These are phyloP conservation scores for Trissolcus japonicus DNA, from an alignment of 2,888 invertebrate species.

Conservation along the genomic window DNA sequence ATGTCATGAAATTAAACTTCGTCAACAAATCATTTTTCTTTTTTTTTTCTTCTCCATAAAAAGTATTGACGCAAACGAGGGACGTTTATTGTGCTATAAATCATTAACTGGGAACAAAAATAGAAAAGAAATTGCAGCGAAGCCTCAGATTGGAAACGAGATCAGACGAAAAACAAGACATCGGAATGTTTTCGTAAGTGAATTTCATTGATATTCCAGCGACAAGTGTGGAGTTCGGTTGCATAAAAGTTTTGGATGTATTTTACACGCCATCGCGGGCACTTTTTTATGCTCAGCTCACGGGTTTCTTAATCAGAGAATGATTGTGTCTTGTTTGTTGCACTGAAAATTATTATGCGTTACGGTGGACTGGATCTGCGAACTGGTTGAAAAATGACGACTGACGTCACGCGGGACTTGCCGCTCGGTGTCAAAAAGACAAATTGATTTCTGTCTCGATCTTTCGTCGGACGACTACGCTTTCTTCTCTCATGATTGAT, in stretches of 20 bases:
- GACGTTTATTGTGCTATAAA: too few species aligned
- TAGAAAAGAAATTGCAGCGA: conserved; percentile 4
- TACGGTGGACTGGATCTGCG: conserved; percentile 14
- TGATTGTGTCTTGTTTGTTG: conserved; percentile 25
- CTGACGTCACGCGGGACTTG: neutral
- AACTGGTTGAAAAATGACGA: conserved; percentile 6
- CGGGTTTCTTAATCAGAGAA: conserved; percentile 25
- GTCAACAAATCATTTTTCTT: too few species aligned
- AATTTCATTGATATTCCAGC: conserved; percentile 9
- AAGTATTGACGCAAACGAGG: conserved; percentile 1
- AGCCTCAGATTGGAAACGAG: conserved; percentile 1
- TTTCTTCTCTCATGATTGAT: too few species aligned
- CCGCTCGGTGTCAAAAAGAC: too few species aligned
- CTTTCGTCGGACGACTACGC: too few species aligned
- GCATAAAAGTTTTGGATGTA: conserved; percentile 23
- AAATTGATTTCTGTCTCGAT: too few species aligned
- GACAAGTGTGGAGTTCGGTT: conserved; percentile 1
- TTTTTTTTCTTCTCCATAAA: neutral
- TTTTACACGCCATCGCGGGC: conserved; percentile 1
- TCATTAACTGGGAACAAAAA: too few species aligned
- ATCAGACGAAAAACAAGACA: too few species aligned
- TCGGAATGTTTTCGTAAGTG: conserved; percentile 6
- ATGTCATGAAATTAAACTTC: too few species aligned
- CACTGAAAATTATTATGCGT: conserved; percentile 11
- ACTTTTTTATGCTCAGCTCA: conserved; percentile 11